Evolutionary conservation across 2,888 invertebrate genomes (phyloP), one percentile per base, ranked within the genome.

Genomic region (Amiota communis): DNA sequence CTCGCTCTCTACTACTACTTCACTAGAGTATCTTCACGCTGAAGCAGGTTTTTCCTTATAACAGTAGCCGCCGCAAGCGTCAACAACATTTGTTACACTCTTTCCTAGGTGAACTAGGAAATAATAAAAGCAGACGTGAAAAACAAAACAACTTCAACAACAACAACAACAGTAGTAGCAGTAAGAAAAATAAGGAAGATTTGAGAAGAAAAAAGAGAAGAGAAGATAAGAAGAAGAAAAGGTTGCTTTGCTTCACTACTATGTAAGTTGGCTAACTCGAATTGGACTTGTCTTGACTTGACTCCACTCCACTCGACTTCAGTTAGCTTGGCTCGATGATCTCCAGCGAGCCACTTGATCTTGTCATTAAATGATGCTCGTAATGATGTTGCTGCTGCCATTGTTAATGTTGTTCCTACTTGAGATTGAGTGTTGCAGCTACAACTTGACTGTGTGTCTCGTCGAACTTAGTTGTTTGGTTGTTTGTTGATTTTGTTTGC

Each of bases 291-390:
- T 15, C 12, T 53, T 15, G 8, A 12, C 8, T 15, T n/a, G 53
- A n/a, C 9, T 53, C 11, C 0, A 53, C 10, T 53, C 53, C 1
- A 10, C 8, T 15, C 51, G 53, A n/a, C 53, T 53, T 53, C n/a
- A 53, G 13, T 53, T 15, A 15, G n/a, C 53, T 53, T 15, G 53
- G 12, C 53, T 53, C 53, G 67, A 68, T 81, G 86, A 81, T 84
- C 83, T 84, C 80, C 36, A 36, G 36, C 36, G 36, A 36, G 36
- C 36, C 77, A 85, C 83, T 83, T 84, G 86, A 87, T 86, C 87
- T 86, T 87, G 86, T 87, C 87, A 87, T 87, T 86, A 86, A 86
- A 83, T 80, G 83, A 79, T 80, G 85, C 77, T 78, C 78, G 79
- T 79, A 78, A 79, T 81, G 77, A 78, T 85, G 77, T 77, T 83